Conservation (phyloP, 2,888 invertebrate species). For the Linhomoeus sp. region DNA sequence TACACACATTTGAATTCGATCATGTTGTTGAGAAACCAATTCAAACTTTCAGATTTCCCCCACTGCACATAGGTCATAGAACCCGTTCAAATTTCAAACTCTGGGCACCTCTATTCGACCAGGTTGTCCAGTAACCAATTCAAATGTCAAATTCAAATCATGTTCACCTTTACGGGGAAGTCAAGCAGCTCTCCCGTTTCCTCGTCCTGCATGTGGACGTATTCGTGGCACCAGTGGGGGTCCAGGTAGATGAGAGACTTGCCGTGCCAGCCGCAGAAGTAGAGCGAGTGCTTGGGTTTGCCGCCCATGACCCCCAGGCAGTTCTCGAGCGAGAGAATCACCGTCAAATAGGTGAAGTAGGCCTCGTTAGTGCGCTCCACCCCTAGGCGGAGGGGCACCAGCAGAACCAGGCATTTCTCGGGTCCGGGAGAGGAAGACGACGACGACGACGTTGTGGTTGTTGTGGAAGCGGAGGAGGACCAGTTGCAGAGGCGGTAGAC, state of each 20-base stretch:
- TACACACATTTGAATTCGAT: too few species aligned
- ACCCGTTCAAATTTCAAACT: too few species aligned
- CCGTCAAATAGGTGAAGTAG: not conserved
- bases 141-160: too few species aligned
- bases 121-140: too few species aligned
- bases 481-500: not conserved
- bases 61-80: too few species aligned
- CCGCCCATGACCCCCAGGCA: conserved; percentile 84
- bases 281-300: conserved; percentile 70
- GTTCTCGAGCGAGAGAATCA: conserved; percentile 49
- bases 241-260: conserved; percentile 65
- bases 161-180: not conserved
- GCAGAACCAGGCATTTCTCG: conserved; percentile 48
- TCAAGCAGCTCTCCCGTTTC: not conserved
- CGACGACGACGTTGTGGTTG: too few species aligned
- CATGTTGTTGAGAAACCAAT: too few species aligned
- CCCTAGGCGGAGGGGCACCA: conserved; percentile 66
- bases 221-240: conserved; percentile 81
- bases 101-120: too few species aligned
- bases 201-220: conserved; percentile 47
- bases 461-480: not conserved
- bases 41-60: too few species aligned
- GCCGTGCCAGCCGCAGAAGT: conserved; percentile 71
- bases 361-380: not conserved
- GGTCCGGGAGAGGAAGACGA: too few species aligned